Evolutionary conservation across 2,113 vertebrate genomes (phyloP).

Genomic region (Scatophagus argus): DNA sequence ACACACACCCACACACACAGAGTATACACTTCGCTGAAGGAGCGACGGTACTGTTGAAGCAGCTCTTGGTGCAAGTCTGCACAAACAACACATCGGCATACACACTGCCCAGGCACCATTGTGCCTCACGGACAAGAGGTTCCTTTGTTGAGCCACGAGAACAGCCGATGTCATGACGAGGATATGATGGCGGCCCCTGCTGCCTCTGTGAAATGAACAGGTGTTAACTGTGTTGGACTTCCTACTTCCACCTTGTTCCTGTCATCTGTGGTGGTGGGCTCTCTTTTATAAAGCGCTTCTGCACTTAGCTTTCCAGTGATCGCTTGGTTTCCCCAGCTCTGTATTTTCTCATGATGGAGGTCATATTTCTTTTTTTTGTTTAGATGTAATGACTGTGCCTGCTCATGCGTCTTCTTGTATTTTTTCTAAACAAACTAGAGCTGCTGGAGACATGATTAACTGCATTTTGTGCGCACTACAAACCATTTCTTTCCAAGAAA

Average conservation of each 20-base stretch:
- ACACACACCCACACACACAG: slow-evolving; percentile 29
- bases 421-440: slow-evolving; percentile 22
- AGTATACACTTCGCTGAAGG: slow-evolving; percentile 26
- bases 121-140: slow-evolving; percentile 64
- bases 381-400: slow-evolving; percentile 2
- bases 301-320: not conserved
- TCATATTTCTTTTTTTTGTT: slow-evolving; percentile 9
- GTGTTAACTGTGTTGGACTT: not conserved
- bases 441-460: slow-evolving; percentile 36
- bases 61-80: slow-evolving; percentile 25
- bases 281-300: not conserved
- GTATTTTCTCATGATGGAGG: not conserved
- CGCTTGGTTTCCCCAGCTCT: not conserved
- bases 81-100: slow-evolving; percentile 27
- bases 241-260: not conserved
- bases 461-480: slow-evolving; percentile 31
- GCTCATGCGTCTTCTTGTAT: slow-evolving; percentile 24
- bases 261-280: not conserved
- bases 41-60: slow-evolving; percentile 44
- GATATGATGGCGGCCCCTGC: slow-evolving; percentile 29
- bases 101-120: slow-evolving; percentile 48
- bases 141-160: slow-evolving; percentile 63
- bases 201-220: not conserved
- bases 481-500: slow-evolving; percentile 19
- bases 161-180: slow-evolving; percentile 29